A percentile compares a stretch with the other conserved stretches of the same genome.
These are phyloP conservation scores for Nemoura dubitans DNA, from an alignment of 2,888 invertebrate genomes.

Conservation along the genomic window DNA sequence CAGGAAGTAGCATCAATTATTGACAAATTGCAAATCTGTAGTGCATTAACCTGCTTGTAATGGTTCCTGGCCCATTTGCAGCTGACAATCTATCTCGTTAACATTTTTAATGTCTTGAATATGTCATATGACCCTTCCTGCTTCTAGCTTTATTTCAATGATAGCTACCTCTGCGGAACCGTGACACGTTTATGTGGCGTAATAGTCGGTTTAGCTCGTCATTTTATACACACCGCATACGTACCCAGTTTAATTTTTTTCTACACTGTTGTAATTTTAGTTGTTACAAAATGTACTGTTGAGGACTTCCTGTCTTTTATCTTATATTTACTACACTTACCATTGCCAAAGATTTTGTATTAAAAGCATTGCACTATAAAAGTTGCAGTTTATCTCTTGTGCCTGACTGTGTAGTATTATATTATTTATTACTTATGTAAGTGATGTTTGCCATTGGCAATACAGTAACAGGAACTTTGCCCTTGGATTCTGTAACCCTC, in stretches of 20 bases:
- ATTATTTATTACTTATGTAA: too few relatives aligned
- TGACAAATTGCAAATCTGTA: background rate
- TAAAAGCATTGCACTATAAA: slow-evolving; percentile 44
- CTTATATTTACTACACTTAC: slow-evolving; percentile 42
- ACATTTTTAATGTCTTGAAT: background rate
- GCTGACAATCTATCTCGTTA: background rate
- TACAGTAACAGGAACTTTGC: too few relatives aligned
- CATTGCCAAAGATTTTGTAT: slow-evolving; percentile 50
- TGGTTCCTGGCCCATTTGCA: background rate
- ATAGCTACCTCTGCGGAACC: background rate
- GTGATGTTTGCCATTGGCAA: too few relatives aligned
- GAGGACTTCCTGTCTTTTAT: background rate
- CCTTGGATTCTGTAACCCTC: too few relatives aligned
- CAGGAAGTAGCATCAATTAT: background rate
- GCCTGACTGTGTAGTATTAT: too few relatives aligned
- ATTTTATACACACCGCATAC: background rate
- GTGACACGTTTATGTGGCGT: background rate
- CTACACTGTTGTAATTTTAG: background rate
- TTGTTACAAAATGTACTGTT: background rate
- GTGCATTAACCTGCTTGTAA: background rate
- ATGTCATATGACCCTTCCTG: background rate
- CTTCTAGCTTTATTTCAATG: background rate
- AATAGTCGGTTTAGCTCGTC: background rate
- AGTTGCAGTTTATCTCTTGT: background rate
- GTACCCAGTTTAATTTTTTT: background rate